Evolutionary conservation across 2,797 vertebrate genomes (phyloP), one percentile per base, ranked within the genome.

Genomic region (Eurystomus glaucurus): DNA sequence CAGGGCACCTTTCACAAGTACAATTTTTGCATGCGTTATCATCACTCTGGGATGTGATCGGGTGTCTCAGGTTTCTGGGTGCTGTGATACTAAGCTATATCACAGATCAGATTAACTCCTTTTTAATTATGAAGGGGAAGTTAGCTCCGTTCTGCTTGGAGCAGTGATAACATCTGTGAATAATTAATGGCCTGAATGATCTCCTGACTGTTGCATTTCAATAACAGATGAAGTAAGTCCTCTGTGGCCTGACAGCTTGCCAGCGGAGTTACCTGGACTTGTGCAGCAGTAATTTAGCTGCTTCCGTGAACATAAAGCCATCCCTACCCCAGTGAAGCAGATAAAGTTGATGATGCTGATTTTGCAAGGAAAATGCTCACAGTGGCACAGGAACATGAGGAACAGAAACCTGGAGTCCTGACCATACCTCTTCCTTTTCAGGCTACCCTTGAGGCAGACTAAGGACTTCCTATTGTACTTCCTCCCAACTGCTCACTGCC

Each of bases 131-230:
- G 0, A 90, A 65, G 70, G 68, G 26, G 31, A 95, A 92, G 54
- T 52, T 57, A 80, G 52, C 50, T 95, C 71, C 43, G 8, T 93
- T 80, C 60, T 93, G 48, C 90, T 95, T 35, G 74, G 37, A 93
- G 78, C 92, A 81, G n/a, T 92, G 93, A 76, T 75, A 94, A 91
- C 4, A 43, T 80, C 92, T 61, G 68, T 89, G 90, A 96, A 96
- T 96, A 92, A 94, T 85, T 92, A 82, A 93, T 83, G n/a, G 21
- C 22, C 60, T 85, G 64, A 64, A 74, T 1, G 5, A 82, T 87
- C 75, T 81, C 58, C 54, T 31, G 77, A 35, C 41, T 80, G 69
- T 35, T 87, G 60, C 45, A 6, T 87, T 85, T 94, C 77, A 68
- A 4, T 68, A 88, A 43, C 48, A 68, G 68, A 85, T 46, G 29